Conservation (phyloP, 2,888 invertebrate genomes). For the Epistrophella euchroma region DNA sequence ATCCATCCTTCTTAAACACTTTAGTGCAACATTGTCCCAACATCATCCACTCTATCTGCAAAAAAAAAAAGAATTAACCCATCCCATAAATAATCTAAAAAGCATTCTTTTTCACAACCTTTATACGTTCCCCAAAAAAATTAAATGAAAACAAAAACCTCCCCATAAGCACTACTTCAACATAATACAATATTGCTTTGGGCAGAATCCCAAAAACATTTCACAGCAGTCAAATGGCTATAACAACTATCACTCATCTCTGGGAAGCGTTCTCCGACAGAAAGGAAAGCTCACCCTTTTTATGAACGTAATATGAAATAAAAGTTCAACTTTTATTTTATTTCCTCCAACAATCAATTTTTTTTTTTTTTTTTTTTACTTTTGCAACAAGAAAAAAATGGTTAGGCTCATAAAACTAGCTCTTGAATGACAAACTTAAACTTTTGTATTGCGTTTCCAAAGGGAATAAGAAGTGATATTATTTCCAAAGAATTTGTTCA, state of each 20-base stretch:
- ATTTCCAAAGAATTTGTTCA: slow-evolving; percentile 42
- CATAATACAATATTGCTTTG: slow-evolving; percentile 31
- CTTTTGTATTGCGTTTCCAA: slow-evolving; percentile 24
- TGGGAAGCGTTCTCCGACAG: background rate
- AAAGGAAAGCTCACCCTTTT: slow-evolving; percentile 30
- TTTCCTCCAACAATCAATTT: slow-evolving; percentile 24
- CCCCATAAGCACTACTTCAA: slow-evolving; percentile 21
- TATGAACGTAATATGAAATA: slow-evolving; percentile 19
- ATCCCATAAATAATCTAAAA: slow-evolving; percentile 30
- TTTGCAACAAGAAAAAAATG: slow-evolving; percentile 3
- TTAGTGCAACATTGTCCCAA: background rate
- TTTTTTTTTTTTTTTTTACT: background rate
- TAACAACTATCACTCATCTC: slow-evolving; percentile 36
- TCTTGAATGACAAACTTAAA: slow-evolving; percentile 28
- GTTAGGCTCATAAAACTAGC: slow-evolving; percentile 28
- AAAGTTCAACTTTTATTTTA: slow-evolving; percentile 33
- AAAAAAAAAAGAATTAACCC: background rate
- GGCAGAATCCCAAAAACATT: slow-evolving; percentile 35
- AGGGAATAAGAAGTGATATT: slow-evolving; percentile 18
- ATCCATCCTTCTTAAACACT: background rate
- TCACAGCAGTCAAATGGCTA: slow-evolving; percentile 32
- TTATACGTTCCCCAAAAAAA: background rate
- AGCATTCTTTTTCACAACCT: slow-evolving; percentile 17
- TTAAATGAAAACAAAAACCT: background rate
- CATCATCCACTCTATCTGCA: background rate